These are phyloP conservation scores for Gnatocerus cornutus DNA, from an alignment of 2,888 invertebrate genomes.

Conservation along the genomic window DNA sequence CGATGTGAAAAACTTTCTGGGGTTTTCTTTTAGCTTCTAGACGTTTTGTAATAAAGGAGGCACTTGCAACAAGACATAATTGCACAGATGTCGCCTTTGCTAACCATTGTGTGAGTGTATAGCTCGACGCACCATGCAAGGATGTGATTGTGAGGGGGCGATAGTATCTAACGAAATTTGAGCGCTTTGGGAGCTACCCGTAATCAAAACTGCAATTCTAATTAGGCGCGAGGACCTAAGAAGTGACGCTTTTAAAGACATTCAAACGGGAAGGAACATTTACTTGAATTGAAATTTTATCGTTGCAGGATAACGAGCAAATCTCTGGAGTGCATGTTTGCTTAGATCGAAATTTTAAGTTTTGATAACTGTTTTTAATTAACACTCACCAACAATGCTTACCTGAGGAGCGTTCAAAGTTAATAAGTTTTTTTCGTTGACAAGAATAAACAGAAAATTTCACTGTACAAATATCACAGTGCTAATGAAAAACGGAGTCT, in stretches of 20 bases:
- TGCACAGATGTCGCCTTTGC: slow-evolving; percentile 48
- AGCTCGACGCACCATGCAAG: slow-evolving; percentile 30
- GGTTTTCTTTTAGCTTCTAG: background rate
- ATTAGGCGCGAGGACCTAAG: slow-evolving; percentile 20
- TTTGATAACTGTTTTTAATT: background rate
- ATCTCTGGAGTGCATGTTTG: background rate
- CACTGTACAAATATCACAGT: too few species aligned
- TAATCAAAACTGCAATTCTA: slow-evolving; percentile 37
- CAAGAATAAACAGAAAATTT: too few species aligned
- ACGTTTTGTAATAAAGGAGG: slow-evolving; percentile 38
- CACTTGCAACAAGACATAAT: slow-evolving; percentile 38
- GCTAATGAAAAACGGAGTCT: too few species aligned
- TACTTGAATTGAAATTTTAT: background rate
- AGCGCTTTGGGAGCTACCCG: background rate
- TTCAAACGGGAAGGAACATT: background rate
- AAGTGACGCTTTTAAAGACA: too few species aligned
- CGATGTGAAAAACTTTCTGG: background rate
- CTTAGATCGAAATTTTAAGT: background rate
- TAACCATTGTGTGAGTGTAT: slow-evolving; percentile 37
- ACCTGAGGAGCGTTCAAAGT: background rate
- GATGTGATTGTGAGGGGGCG: slow-evolving; percentile 25
- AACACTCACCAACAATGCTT: background rate
- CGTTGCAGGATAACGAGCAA: background rate
- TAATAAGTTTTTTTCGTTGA: background rate
- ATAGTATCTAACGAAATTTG: slow-evolving; percentile 19